phyloP scores from a whole-genome alignment of 1,140 invertebrate genomes.

The Bombus affinis region DNA sequence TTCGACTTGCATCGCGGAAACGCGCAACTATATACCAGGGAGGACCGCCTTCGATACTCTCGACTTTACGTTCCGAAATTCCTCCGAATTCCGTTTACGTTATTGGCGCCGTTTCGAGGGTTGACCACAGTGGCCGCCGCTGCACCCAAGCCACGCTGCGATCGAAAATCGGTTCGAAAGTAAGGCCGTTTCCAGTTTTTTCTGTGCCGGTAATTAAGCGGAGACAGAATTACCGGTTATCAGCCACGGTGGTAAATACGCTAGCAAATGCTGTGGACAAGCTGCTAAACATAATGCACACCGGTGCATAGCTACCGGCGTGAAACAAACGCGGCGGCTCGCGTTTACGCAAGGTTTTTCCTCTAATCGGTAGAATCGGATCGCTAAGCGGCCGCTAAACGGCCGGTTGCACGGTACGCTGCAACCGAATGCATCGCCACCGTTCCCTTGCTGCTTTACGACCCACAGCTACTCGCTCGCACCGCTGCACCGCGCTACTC shows the following conservation, averaged over 20 bases:
- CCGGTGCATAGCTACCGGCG: conserved; percentile 64
- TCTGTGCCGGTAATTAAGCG: conserved; percentile 30
- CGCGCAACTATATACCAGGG: conserved; percentile 35
- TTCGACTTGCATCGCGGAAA: conserved; percentile 58
- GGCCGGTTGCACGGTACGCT: conserved; percentile 69
- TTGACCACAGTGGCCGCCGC: too few species aligned
- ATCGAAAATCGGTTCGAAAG: not conserved
- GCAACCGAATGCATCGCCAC: conserved; percentile 59
- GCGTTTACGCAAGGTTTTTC: conserved; percentile 71
- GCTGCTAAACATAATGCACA: conserved; percentile 45
- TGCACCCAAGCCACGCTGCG: not conserved
- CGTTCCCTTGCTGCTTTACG: conserved; percentile 50
- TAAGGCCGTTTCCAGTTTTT: not conserved
- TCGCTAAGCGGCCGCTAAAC: conserved; percentile 73
- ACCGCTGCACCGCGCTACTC: not conserved
- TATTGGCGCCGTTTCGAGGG: not conserved
- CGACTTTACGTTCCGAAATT: not conserved
- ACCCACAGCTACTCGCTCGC: conserved; percentile 7
- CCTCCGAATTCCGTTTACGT: not conserved
- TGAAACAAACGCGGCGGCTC: conserved; percentile 68
- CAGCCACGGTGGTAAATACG: conserved; percentile 33
- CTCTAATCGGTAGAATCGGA: conserved; percentile 74
- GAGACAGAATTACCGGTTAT: conserved; percentile 47
- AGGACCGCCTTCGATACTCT: not conserved
- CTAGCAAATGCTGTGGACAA: conserved; percentile 29